Evolutionary conservation across 2,113 vertebrate species (phyloP), one percentile per base, ranked within the genome.

Genomic region (Entelurus aequoreus): DNA sequence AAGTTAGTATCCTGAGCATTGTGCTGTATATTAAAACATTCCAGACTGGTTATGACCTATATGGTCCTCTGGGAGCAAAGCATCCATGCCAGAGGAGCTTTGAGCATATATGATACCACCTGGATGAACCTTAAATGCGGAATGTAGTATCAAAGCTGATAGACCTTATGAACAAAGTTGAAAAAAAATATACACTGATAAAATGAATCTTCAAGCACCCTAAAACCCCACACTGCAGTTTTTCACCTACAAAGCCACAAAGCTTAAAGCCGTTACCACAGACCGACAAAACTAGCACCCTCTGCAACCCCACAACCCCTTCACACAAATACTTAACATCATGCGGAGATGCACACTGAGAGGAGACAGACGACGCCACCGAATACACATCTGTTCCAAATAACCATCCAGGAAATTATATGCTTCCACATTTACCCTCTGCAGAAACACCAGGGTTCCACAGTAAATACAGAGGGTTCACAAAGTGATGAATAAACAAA

Each of bases 391-490:
- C 77, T 82, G 80, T 80, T 83, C 81, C 59, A 88, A 88, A 87
- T 88, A 87, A 85, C 84, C 84, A 86, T 80, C 80, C 85, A 87
- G 55, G 78, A 87, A 88, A 88, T 88, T 88, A 88, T 81, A 88
- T 10, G 68, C 83, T 88, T 88, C 82, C 83, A 86, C 77, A 75
- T 88, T 86, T 87, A 86, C 74, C 75, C 71, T 4, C 71, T 62
- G 75, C 76, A 73, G 66, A 73, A 53, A 76, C 69, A 76, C 77
- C 68, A 44, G 11, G 70, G 66, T 44, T 57, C 16, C 38, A 82
- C 81, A 79, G 85, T 83, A 85, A 84, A 75, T 81, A 80, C 63
- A 83, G 56, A 59, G 79, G 80, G 75, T 64, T 66, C 54, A 61
- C 77, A 73, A 77, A 83, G 85, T 77, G 77, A 86, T 85, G 85